Conservation (phyloP, 2,797 vertebrate species). For the Molothrus aeneus region DNA sequence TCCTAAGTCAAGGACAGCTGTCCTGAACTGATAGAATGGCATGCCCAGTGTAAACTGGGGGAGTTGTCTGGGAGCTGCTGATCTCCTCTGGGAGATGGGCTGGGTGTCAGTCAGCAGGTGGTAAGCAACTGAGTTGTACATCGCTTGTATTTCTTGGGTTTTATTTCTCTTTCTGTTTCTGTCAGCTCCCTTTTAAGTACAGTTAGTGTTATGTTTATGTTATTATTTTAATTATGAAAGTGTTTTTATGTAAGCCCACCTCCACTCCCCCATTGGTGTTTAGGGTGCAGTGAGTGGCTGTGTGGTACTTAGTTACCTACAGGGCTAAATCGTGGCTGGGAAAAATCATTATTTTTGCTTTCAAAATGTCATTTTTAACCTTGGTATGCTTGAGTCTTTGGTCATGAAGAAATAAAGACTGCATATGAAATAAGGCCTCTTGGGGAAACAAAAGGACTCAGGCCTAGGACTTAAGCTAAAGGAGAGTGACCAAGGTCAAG, state of each 20-base stretch:
- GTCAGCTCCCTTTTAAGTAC: neutral
- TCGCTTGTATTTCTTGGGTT: neutral
- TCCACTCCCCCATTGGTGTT: neutral
- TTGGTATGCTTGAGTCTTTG: neutral
- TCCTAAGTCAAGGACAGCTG: neutral
- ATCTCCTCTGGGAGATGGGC: neutral
- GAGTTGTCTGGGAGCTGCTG: neutral
- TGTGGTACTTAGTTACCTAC: neutral
- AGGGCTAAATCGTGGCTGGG: neutral
- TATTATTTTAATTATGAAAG: neutral
- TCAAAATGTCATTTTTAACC: neutral
- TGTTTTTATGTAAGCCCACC: neutral
- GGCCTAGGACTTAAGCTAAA: neutral
- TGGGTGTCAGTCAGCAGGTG: neutral
- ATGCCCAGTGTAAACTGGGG: neutral
- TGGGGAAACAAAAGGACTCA: neutral
- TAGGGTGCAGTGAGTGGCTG: neutral
- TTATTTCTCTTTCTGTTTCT: neutral
- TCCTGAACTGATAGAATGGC: neutral
- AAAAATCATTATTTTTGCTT: neutral
- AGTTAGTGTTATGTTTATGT: neutral
- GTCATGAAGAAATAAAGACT: neutral
- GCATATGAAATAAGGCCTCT: neutral
- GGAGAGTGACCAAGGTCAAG: neutral
- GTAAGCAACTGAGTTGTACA: neutral